Evolutionary conservation across 2,113 vertebrate species (phyloP).

Genomic region (Eclectus roratus): DNA sequence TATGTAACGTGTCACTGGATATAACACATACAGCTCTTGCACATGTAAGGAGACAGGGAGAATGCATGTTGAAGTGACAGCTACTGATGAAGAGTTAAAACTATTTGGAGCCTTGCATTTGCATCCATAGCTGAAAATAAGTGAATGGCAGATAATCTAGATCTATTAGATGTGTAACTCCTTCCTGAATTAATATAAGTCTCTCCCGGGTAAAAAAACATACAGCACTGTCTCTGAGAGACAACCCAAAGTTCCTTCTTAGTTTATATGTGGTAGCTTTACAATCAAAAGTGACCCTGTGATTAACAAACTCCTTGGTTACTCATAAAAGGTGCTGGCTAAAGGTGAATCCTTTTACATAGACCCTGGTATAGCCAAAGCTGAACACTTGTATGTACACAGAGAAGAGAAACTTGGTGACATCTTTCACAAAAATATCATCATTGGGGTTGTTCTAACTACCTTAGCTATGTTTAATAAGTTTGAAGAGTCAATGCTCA

Average conservation of each 20-base stretch:
- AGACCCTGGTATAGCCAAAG: neutral
- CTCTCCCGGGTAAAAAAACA: neutral
- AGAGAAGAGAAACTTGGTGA: neutral
- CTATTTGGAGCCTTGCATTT: neutral
- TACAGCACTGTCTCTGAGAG: neutral
- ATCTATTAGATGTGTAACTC: neutral
- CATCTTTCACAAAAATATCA: neutral
- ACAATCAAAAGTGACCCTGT: neutral
- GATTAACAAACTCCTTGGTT: neutral
- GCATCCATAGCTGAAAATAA: neutral
- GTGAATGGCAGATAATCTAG: neutral
- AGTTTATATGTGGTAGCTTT: neutral
- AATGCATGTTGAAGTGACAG: neutral
- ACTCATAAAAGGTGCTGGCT: neutral
- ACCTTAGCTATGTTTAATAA: neutral
- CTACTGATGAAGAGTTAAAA: neutral
- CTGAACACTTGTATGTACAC: fast-evolving
- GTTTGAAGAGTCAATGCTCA: neutral
- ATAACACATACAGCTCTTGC: neutral
- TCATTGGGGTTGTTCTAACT: neutral
- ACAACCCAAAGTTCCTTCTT: neutral
- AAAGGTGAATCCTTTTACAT: neutral
- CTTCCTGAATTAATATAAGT: neutral
- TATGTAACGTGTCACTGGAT: neutral
- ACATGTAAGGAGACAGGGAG: neutral